Evolutionary conservation across 2,888 invertebrate genomes (phyloP).

Genomic region (Anthrax anthrax): DNA sequence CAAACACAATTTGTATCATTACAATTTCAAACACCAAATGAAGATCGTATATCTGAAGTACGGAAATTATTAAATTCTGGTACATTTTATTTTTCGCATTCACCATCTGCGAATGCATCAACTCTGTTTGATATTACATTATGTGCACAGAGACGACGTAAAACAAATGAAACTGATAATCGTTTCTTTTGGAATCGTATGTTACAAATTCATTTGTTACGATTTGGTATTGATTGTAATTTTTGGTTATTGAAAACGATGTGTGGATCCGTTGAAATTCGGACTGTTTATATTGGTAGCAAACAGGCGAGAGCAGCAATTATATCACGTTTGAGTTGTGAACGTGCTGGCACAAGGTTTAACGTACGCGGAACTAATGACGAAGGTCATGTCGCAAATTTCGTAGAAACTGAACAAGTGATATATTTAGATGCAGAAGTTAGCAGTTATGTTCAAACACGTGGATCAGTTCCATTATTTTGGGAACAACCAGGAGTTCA

Average conservation of each 20-base stretch:
- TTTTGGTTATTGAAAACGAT: slow-evolving; percentile 89
- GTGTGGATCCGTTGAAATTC: slow-evolving; percentile 95
- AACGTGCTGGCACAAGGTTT: slow-evolving; percentile 94
- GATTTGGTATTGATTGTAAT: slow-evolving; percentile 79
- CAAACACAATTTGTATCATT: slow-evolving; percentile 83
- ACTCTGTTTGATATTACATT: slow-evolving; percentile 76
- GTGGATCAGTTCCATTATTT: slow-evolving; percentile 95
- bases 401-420: slow-evolving; percentile 99
- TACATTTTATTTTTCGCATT: slow-evolving; percentile 84
- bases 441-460: slow-evolving; percentile 77
- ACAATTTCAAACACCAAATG: slow-evolving; percentile 49
- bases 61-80: slow-evolving; percentile 93
- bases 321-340: slow-evolving; percentile 90
- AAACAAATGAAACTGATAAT: slow-evolving; percentile 73
- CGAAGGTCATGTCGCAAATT: slow-evolving; percentile 98
- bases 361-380: slow-evolving; percentile 99
- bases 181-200: slow-evolving; percentile 98
- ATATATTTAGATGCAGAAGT: slow-evolving; percentile 83
- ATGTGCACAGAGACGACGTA: slow-evolving; percentile 79
- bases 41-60: slow-evolving; percentile 47
- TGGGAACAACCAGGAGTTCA: slow-evolving; percentile 99
- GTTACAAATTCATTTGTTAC: slow-evolving; percentile 81
- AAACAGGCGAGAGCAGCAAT: slow-evolving; percentile 89
- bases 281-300: slow-evolving; percentile 96
- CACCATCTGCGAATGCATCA: slow-evolving; percentile 20